A percentile compares a stretch with the other conserved stretches of the same genome.
Conservation (phyloP, 2,888 invertebrate species). For the Sericinus montela region DNA sequence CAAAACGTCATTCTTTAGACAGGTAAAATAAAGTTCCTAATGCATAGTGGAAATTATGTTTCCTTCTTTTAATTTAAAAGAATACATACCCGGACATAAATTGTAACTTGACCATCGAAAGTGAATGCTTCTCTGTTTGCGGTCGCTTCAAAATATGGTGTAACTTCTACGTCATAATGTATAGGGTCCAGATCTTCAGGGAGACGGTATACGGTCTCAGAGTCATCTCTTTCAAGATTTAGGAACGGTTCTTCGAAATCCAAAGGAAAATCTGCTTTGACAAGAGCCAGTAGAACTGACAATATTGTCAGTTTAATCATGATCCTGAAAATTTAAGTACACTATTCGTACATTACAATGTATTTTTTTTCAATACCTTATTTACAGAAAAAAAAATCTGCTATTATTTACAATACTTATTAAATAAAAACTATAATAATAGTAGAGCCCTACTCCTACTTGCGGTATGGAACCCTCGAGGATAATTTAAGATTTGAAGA, state of each 20-base stretch:
- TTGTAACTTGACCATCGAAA: constrained; percentile 66
- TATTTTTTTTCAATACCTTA: too few relatives aligned
- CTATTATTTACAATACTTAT: too few relatives aligned
- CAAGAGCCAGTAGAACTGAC: constrained; percentile 39
- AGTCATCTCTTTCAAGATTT: constrained; percentile 30
- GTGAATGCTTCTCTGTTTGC: constrained; percentile 48
- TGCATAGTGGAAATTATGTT: too few relatives aligned
- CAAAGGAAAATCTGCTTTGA: constrained; percentile 48
- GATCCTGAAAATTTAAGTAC: constrained; percentile 30
- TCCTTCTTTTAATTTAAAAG: too few relatives aligned
- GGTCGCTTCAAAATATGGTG: constrained; percentile 68
- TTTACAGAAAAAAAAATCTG: too few relatives aligned
- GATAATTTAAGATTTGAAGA: too few relatives aligned
- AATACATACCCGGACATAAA: constrained; percentile 50
- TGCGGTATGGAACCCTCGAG: too few relatives aligned
- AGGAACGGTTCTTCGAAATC: constrained; percentile 34
- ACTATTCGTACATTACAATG: too few relatives aligned
- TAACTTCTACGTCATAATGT: constrained; percentile 73
- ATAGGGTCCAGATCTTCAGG: constrained; percentile 71
- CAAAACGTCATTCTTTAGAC: too few relatives aligned
- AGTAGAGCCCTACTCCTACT: too few relatives aligned
- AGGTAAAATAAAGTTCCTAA: too few relatives aligned
- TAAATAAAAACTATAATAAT: too few relatives aligned
- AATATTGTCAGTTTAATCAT: constrained; percentile 41
- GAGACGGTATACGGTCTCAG: constrained; percentile 42